Evolutionary conservation across 2,888 invertebrate species (phyloP).

Genomic region (Scelioninae gen. 2): DNA sequence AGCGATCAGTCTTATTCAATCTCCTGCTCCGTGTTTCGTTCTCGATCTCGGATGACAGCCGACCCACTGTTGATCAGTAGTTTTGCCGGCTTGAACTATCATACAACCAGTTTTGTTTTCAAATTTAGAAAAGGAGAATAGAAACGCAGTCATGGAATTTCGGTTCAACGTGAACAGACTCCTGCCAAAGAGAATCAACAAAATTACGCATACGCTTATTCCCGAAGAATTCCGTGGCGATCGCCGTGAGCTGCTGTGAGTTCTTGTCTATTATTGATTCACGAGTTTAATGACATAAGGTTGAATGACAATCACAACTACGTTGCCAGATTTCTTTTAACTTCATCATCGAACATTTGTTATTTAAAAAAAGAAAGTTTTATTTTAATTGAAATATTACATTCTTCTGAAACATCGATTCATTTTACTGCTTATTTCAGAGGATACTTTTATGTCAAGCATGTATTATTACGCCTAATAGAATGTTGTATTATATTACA

Average conservation of each 20-base stretch:
- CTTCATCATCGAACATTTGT: too few species aligned
- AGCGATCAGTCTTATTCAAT: background rate
- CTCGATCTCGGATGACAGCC: background rate
- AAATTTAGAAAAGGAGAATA: background rate
- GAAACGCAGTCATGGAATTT: slow-evolving; percentile 73
- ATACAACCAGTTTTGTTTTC: background rate
- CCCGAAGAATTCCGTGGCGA: slow-evolving; percentile 73
- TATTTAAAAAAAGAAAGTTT: too few species aligned
- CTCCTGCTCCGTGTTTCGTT: background rate
- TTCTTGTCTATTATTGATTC: slow-evolving; percentile 36
- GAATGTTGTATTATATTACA: slow-evolving; percentile 8
- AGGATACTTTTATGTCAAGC: too few species aligned
- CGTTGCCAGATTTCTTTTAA: background rate
- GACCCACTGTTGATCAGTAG: background rate
- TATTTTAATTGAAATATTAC: too few species aligned
- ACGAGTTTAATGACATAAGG: slow-evolving; percentile 22
- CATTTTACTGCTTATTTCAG: too few species aligned
- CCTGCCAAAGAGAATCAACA: slow-evolving; percentile 72
- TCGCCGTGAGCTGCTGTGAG: slow-evolving; percentile 72
- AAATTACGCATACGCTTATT: slow-evolving; percentile 71
- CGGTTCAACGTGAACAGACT: slow-evolving; percentile 73
- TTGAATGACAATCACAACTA: slow-evolving; percentile 19
- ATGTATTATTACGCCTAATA: slow-evolving; percentile 9
- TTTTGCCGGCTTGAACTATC: slow-evolving; percentile 10
- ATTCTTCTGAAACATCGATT: too few species aligned